These are phyloP conservation scores for Gastrophryne carolinensis DNA, from an alignment of 2,797 vertebrate genomes.

Conservation along the genomic window DNA sequence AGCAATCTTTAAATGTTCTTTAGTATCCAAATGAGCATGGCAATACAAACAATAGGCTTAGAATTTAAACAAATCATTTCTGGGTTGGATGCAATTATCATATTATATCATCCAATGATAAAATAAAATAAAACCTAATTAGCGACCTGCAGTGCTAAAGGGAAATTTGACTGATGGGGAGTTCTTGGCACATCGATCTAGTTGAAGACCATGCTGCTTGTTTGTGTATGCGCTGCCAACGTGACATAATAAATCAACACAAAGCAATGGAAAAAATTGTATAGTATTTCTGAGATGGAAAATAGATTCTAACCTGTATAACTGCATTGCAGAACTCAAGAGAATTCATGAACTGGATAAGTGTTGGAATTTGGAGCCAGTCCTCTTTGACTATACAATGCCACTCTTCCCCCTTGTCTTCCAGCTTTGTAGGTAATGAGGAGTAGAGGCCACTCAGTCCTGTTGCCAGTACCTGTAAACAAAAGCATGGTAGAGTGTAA, in stretches of 20 bases:
- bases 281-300: background rate
- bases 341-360: constrained; percentile 96
- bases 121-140: background rate
- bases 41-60: constrained; percentile 25
- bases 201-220: background rate
- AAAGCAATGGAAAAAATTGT: background rate
- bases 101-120: background rate
- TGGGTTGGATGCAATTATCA: background rate
- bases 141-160: background rate
- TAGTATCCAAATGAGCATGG: background rate
- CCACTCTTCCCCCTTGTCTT: constrained; percentile 89
- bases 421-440: constrained; percentile 89
- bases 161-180: background rate
- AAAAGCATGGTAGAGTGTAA: background rate
- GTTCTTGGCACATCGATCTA: background rate
- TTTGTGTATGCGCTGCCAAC: background rate
- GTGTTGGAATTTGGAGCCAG: constrained; percentile 85
- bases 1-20: constrained; percentile 37
- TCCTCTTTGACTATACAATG: constrained; percentile 90
- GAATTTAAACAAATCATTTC: constrained; percentile 14
- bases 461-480: constrained; percentile 88
- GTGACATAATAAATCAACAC: background rate
- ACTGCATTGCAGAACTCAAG: constrained; percentile 97
- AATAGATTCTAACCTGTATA: constrained; percentile 80
- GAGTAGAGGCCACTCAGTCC: constrained; percentile 96